phyloP scores from a whole-genome alignment of 2,888 invertebrate genomes.

The Acrocera orbiculus region DNA sequence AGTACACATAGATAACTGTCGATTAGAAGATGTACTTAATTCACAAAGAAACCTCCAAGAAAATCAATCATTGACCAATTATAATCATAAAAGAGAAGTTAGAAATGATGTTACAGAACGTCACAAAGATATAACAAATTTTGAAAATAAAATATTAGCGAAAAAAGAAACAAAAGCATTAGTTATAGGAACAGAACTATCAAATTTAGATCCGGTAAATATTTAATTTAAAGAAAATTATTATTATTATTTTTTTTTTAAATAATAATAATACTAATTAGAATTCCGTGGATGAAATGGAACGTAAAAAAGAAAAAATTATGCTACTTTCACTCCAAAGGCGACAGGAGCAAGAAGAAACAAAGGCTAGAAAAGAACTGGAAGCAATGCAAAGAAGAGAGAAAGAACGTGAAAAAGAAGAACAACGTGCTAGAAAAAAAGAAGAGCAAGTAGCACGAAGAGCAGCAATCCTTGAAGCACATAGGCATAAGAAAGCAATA shows the following conservation, averaged over 20 bases:
- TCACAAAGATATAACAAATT: too few species aligned
- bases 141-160: too few species aligned
- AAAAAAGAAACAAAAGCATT: constrained; percentile 36
- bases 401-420: constrained; percentile 54
- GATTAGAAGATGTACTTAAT: too few species aligned
- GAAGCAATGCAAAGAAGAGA: constrained; percentile 60
- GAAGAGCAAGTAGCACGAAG: constrained; percentile 77
- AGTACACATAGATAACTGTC: too few species aligned
- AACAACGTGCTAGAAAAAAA: constrained; percentile 52
- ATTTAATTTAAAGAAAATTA: constrained; percentile 1
- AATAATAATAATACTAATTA: constrained; percentile 23
- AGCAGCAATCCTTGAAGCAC: constrained; percentile 77
- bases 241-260: too few species aligned
- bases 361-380: constrained; percentile 65
- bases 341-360: constrained; percentile 78
- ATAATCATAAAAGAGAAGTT: too few species aligned
- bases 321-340: constrained; percentile 78
- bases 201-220: constrained; percentile 49
- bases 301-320: constrained; percentile 79
- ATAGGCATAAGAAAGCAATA: constrained; percentile 81
- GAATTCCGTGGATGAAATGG: constrained; percentile 80
- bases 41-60: too few species aligned
- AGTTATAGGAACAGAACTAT: constrained; percentile 48
- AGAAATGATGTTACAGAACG: too few species aligned
- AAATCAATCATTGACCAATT: too few species aligned